Base-by-base conservation (phyloP, 2,797 vertebrate genomes). In the Notamacropus eugenii region DNA sequence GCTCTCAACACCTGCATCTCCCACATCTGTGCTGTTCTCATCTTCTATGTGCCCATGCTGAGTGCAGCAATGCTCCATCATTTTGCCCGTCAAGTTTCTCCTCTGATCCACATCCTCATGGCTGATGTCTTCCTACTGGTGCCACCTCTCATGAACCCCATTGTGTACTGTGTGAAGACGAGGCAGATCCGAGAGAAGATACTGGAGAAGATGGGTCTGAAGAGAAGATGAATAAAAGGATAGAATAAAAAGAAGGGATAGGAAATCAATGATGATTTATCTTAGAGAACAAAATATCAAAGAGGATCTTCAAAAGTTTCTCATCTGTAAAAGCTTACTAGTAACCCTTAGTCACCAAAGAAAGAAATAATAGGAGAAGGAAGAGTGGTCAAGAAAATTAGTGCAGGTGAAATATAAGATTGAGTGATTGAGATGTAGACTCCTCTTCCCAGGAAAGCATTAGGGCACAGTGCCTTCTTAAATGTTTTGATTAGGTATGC, bases 121-220 rank as follows among this genome's bases (percentile, higher is more conserved):
- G 91, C 93, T 57, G 46, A 95, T 46, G 16, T 92, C 58, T 94
- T 93, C 34, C 90, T 95, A 11, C 40, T 94, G 40, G 87, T 95
- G 54, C 91, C 93, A 3, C 92, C 90, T 52, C 50, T 95, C 14
- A 94, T 96, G 92, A 95, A 97, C 82, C 95, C 93, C 27, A 57
- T 93, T 0, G 10, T 97, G 27, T 97, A 97, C 92, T 96, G 92
- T 19, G 10, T 96, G 90, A 97, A 95, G 52, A 96, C 50, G 0
- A 90, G 0, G 52, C 94, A 96, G 93, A 96, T 96, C 31, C 0
- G 0, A 59, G 40, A 93, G 74, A 96, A 91, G 8, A 28, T 96
- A 4, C 1, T 93, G 34, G 55, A 55, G 27, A 96, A 97, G 67
- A 13, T 96, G 93, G 92, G 94, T 62, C n/a, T 59, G 28, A 95